Percentiles rank a stretch among this genome's conserved stretches.
Evolutionary conservation across 2,113 vertebrate genomes (phyloP).

Genomic region (Hippocampus comes): DNA sequence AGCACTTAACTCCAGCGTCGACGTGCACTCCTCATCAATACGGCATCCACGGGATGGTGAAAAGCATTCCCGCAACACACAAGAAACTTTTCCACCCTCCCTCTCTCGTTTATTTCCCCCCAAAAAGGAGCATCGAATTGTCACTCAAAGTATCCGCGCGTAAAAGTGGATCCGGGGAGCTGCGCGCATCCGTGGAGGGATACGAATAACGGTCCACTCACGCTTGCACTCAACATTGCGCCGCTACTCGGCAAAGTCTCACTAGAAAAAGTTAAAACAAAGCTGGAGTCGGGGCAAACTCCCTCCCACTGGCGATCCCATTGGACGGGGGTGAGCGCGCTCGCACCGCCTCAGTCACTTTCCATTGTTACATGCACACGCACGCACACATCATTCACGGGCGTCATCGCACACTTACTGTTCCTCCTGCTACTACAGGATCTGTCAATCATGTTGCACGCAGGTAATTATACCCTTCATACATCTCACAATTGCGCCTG

Average conservation of each 20-base stretch:
- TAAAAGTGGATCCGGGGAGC: conserved; percentile 37
- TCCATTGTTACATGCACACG: conserved; percentile 26
- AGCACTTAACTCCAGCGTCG: conserved; percentile 21
- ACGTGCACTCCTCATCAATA: conserved; percentile 13
- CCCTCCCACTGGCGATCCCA: conserved; percentile 66
- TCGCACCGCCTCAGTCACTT: conserved; percentile 19
- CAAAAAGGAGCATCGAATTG: not conserved
- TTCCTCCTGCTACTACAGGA: too few species aligned
- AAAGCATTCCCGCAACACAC: conserved; percentile 28
- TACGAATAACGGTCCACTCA: conserved; percentile 56
- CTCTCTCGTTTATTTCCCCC: not conserved
- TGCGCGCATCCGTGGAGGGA: conserved; percentile 40
- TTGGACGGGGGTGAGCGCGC: conserved; percentile 60
- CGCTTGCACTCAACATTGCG: not conserved
- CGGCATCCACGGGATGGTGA: conserved; percentile 38
- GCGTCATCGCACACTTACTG: not conserved
- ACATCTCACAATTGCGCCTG: not conserved
- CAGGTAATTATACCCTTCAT: not conserved
- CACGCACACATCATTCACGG: conserved; percentile 26
- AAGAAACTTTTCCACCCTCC: conserved; percentile 21
- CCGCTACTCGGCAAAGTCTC: conserved; percentile 30
- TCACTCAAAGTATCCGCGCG: conserved; percentile 1
- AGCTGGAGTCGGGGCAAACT: conserved; percentile 63
- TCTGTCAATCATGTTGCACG: not conserved
- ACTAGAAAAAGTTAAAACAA: conserved; percentile 68